phyloP scores from a whole-genome alignment of 2,888 invertebrate genomes.

The Tinea pellionella region DNA sequence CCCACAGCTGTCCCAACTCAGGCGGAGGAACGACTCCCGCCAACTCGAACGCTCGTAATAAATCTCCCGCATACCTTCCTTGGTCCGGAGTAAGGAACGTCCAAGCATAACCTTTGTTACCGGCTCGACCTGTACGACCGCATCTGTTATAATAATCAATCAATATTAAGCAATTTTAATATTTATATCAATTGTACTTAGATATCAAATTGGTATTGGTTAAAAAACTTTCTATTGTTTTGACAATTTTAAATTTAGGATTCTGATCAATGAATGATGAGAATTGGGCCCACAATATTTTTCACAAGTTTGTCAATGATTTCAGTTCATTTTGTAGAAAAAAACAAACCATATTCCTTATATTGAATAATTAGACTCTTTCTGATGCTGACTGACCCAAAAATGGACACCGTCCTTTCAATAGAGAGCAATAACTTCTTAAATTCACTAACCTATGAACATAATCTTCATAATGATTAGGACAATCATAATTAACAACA shows the following conservation, averaged over 20 bases:
- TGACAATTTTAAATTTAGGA: no score
- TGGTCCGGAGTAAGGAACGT: slow-evolving; percentile 97
- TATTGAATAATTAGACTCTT: no score
- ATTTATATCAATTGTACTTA: no score
- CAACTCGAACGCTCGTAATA: slow-evolving; percentile 90
- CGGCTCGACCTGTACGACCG: slow-evolving; percentile 90
- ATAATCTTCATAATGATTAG: slow-evolving; percentile 99
- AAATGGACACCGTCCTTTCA: no score
- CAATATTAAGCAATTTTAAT: background rate
- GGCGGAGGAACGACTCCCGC: slow-evolving; percentile 83
- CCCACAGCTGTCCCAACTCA: slow-evolving; percentile 85
- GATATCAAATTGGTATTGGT: no score
- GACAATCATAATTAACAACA: slow-evolving; percentile 99
- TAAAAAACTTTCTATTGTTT: no score
- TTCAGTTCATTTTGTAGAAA: no score
- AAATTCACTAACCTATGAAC: slow-evolving; percentile 77
- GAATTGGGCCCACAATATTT: no score
- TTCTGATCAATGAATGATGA: no score
- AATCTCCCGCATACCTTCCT: slow-evolving; percentile 92
- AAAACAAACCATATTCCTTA: no score
- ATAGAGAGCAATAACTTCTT: background rate
- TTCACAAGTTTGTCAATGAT: no score
- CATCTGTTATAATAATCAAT: slow-evolving; percentile 71
- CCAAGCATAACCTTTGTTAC: slow-evolving; percentile 97
- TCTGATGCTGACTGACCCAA: no score